Conservation (phyloP, 2,113 vertebrate genomes). For the Sphaerodactylus townsendi region DNA sequence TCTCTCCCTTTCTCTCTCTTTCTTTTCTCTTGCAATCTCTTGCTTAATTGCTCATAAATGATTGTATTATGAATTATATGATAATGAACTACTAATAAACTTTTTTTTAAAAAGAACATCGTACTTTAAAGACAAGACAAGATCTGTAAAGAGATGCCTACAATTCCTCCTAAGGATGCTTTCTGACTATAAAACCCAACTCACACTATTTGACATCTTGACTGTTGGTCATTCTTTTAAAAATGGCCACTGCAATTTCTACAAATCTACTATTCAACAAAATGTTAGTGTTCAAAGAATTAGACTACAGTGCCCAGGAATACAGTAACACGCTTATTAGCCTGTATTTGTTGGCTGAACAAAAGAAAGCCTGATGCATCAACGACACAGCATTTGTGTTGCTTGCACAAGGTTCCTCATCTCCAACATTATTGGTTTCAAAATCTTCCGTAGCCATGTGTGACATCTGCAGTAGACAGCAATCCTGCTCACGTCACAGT, state of each 20-base stretch:
- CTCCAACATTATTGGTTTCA: too few species aligned
- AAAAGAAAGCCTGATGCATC: neutral
- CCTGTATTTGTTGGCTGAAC: neutral
- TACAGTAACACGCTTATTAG: neutral
- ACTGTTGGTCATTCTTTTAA: too few species aligned
- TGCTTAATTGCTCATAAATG: too few species aligned
- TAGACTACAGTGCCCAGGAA: neutral
- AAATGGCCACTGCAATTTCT: neutral
- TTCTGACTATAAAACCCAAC: neutral
- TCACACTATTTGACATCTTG: neutral
- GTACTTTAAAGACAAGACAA: neutral
- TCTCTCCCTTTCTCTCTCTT: too few species aligned
- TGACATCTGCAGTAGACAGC: too few species aligned
- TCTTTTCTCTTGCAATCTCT: too few species aligned
- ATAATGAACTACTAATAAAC: too few species aligned
- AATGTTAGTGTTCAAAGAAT: neutral
- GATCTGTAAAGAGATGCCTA: neutral
- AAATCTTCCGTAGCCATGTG: too few species aligned
- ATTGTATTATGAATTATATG: too few species aligned
- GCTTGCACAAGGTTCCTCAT: neutral
- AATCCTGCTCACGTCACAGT: too few species aligned
- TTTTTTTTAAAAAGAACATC: too few species aligned
- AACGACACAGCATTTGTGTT: neutral
- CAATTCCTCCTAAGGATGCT: neutral
- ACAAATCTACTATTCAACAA: neutral